Evolutionary conservation across 2,888 invertebrate genomes (phyloP).

Genomic region (Mythimna pallens): DNA sequence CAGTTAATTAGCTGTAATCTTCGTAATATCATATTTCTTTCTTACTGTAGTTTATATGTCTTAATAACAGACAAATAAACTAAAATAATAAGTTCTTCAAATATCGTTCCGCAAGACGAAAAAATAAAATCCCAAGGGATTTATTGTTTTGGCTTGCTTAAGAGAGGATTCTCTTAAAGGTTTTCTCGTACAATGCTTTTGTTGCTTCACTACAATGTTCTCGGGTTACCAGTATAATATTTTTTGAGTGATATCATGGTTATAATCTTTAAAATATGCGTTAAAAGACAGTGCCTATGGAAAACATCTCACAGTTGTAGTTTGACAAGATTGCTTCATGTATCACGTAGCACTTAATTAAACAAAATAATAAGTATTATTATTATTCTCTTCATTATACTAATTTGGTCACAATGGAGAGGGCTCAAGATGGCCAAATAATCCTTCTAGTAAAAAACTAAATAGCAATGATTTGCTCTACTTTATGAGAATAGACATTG

Average conservation of each 20-base stretch:
- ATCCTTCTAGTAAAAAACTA: constrained; percentile 31
- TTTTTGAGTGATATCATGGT: background rate
- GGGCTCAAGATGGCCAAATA: constrained; percentile 25
- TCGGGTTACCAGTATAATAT: background rate
- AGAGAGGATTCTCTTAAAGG: background rate
- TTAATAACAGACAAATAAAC: constrained; percentile 12
- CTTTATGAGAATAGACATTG: constrained; percentile 36
- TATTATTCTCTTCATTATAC: constrained; percentile 25
- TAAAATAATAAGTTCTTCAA: constrained; percentile 14
- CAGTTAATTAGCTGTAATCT: constrained; percentile 32
- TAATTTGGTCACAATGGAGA: constrained; percentile 59
- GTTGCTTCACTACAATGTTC: background rate
- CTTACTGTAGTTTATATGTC: constrained; percentile 13
- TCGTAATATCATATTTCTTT: constrained; percentile 41
- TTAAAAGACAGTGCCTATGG: constrained; percentile 60
- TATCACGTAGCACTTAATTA: constrained; percentile 15
- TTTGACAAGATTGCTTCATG: constrained; percentile 34
- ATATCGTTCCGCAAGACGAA: constrained; percentile 6
- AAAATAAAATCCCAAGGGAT: background rate
- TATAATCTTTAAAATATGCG: constrained; percentile 38
- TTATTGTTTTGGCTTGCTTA: background rate
- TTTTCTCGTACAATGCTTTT: background rate
- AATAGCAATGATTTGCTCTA: constrained; percentile 36
- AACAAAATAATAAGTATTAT: constrained; percentile 11
- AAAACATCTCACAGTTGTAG: constrained; percentile 46